Evolutionary conservation across 1,140 invertebrate genomes (phyloP), one percentile per base, ranked within the genome.

Genomic region (Lanistes nyassanus): DNA sequence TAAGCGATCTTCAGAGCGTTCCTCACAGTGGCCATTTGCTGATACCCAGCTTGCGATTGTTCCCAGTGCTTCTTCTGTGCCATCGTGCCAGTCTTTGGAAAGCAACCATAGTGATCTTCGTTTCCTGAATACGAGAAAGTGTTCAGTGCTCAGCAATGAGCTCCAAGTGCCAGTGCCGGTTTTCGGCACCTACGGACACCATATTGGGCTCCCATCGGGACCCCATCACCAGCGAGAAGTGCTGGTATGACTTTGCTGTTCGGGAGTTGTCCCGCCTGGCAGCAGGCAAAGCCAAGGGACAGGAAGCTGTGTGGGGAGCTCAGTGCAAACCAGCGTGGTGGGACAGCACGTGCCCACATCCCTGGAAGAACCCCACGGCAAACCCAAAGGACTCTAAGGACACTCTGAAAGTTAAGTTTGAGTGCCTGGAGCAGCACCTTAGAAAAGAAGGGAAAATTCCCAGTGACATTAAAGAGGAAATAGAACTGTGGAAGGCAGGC

Each of bases 311-410:
- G 42, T 77, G 76, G 76, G 66, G 72, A 56, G 51, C 51, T n/a
- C 67, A 69, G 58, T 77, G 76, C 26, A 77, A 77, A 26, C 76
- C 76, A 39, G 31, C 34, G 1, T 77, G 76, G 76, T 77, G 76
- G 76, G 72, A 77, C 67, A 34, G 47, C 26, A 51, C 9, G 0
- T 62, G 70, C 37, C 53, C 31, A 9, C 23, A 62, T 34, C 65
- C 76, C 55, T 77, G 76, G 76, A 77, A 77, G 39, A 77, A 77
- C 51, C 76, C 76, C 37, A 77, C 76, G n/a, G 51, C 76, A 31
- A 77, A 77, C 67, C 76, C 76, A 36, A 77, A 77, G 56, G 76
- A 77, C 67, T 74, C 37, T 0, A 77, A 77, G 67, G 76, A 77
- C 55, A 69, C 72, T 64, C 67, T 77, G 72, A 67, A 60, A 39